Evolutionary conservation across 2,888 invertebrate genomes (phyloP), one percentile per base, ranked within the genome.

Genomic region (Lingula anatina): DNA sequence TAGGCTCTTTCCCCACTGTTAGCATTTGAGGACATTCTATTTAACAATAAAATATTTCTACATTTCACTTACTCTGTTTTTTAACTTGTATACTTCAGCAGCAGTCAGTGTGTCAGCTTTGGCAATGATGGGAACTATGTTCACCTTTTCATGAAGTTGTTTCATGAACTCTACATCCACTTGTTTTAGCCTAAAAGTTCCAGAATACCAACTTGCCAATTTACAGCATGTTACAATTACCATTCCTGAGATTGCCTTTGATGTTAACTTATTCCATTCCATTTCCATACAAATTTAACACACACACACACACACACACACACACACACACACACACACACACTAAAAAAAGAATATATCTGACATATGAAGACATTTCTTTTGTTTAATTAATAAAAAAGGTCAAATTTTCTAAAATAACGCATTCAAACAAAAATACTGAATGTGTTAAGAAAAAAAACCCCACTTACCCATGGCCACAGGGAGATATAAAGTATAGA

Each of bases 401-500:
- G n/a, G n/a, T n/a, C n/a, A n/a, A n/a, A n/a, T n/a, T n/a, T n/a
- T n/a, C n/a, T n/a, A n/a, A n/a, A n/a, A n/a, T n/a, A n/a, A n/a
- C n/a, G n/a, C n/a, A n/a, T n/a, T n/a, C n/a, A n/a, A n/a, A 7
- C 18, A 7, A 39, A 39, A 20, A 39, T 15, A 39, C 12, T 39
- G 7, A 39, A 12, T 15, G 7, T 15, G 12, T 15, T 7, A 27
- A 18, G 9, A 4, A 2, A 24, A 41, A 21, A 47, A 5, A 31
- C 26, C 26, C 12, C n/a, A 53, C 80, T 71, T 78, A 93, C 92
- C 93, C 93, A 80, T 95, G 94, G 42, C 95, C 95, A 78, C 91
- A 92, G 0, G 95, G 95, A 49, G 94, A 94, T 74, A 96, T 91
- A 78, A 95, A 96, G 78, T 95, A 96, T 76, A 96, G 92, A 79